Conservation (phyloP, 2,888 invertebrate genomes). For the Galeopsomyia nigrocyanea region DNA sequence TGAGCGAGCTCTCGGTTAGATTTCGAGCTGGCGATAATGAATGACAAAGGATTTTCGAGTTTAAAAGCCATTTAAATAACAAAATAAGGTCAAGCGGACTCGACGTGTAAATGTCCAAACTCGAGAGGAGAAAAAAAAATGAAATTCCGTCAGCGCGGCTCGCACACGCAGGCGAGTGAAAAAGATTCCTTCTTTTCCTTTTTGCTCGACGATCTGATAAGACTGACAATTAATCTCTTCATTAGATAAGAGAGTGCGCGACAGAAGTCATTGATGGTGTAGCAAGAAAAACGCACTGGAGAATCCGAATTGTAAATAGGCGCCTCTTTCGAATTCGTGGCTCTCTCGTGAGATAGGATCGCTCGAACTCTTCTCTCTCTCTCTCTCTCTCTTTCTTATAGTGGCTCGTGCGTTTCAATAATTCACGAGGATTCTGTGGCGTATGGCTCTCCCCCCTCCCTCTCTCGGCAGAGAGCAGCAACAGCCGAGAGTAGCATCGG, state of each 20-base stretch:
- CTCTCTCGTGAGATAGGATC: slow-evolving; percentile 45
- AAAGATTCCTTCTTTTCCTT: too few species aligned
- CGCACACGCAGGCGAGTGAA: too few species aligned
- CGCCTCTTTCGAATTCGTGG: slow-evolving; percentile 42
- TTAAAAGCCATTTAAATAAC: too few species aligned
- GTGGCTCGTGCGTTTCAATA: slow-evolving; percentile 49
- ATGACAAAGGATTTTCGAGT: too few species aligned
- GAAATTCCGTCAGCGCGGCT: too few species aligned
- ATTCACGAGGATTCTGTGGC: slow-evolving; percentile 48
- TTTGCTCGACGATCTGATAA: too few species aligned
- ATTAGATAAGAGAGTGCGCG: neutral
- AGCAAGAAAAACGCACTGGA: slow-evolving; percentile 9
- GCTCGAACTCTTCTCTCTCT: slow-evolving; percentile 20
- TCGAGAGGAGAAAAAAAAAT: too few species aligned
- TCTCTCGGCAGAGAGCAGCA: slow-evolving; percentile 21
- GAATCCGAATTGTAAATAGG: slow-evolving; percentile 45
- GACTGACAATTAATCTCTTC: too few species aligned
- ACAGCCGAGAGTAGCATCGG: slow-evolving; percentile 1
- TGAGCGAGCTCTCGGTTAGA: neutral
- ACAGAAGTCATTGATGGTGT: slow-evolving; percentile 27
- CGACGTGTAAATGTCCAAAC: too few species aligned
- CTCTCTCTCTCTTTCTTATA: slow-evolving; percentile 6
- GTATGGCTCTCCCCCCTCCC: slow-evolving; percentile 12
- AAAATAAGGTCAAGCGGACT: too few species aligned
- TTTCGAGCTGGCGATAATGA: too few species aligned